phyloP scores from a whole-genome alignment of 30 jellyfish, hydroid and myxozoan species.

The Cassiopea xamachana region DNA sequence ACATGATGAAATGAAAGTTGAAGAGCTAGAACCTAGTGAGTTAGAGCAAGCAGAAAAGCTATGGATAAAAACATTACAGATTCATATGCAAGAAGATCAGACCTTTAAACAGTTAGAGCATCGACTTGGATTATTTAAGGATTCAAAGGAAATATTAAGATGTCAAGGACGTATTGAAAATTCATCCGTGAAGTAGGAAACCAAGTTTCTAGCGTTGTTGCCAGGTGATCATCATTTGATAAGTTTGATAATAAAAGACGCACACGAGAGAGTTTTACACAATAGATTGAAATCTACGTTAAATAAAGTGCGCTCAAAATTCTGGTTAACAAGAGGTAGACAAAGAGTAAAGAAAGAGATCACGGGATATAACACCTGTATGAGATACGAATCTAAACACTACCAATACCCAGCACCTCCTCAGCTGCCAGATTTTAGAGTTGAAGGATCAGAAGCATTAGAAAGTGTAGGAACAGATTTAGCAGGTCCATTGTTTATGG shows the following conservation, averaged over 20 bases:
- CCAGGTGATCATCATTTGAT: slow-evolving; percentile 26
- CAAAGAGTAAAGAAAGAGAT: neutral
- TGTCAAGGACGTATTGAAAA: slow-evolving; percentile 34
- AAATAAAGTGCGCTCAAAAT: too few species aligned
- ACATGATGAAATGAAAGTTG: slow-evolving; percentile 19
- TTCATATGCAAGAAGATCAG: slow-evolving; percentile 7
- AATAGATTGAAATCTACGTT: too few species aligned
- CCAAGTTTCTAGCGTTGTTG: slow-evolving; percentile 46
- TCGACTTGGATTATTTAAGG: slow-evolving; percentile 31
- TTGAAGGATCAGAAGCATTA: slow-evolving; percentile 43
- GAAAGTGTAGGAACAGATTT: slow-evolving; percentile 48
- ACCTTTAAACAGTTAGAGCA: slow-evolving; percentile 33
- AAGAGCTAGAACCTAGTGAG: slow-evolving; percentile 38
- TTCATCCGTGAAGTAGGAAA: slow-evolving; percentile 30
- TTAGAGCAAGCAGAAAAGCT: slow-evolving; percentile 48
- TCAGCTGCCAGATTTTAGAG: slow-evolving; percentile 49
- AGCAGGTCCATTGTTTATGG: slow-evolving; percentile 56
- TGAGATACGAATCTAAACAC: slow-evolving; percentile 37
- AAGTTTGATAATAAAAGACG: slow-evolving; percentile 26
- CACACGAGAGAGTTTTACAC: slow-evolving; percentile 3
- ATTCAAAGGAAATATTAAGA: slow-evolving; percentile 35
- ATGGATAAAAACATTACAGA: slow-evolving; percentile 29
- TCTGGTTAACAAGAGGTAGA: too few species aligned
- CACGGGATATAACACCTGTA: slow-evolving; percentile 36
- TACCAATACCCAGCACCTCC: slow-evolving; percentile 57